Conservation (phyloP, 2,113 vertebrate genomes). For the Tricholaema leucomelas region DNA sequence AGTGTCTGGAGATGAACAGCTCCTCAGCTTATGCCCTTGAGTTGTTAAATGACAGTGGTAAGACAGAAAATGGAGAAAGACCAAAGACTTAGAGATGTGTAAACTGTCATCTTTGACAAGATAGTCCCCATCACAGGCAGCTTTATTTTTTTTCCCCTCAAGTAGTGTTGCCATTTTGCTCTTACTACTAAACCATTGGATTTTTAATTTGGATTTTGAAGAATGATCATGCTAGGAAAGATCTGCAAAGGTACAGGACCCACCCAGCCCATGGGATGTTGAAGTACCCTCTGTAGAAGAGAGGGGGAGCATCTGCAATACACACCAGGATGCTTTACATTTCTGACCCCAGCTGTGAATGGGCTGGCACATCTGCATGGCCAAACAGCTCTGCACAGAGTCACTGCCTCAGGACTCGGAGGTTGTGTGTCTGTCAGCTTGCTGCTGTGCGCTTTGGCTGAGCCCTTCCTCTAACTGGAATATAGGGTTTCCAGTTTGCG, state of each 20-base stretch:
- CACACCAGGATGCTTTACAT: rapidly evolving
- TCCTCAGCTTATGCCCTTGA: neutral
- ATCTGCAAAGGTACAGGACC: neutral
- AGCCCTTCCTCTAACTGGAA: neutral
- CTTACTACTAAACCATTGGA: neutral
- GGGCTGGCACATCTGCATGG: neutral
- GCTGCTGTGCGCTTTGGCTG: neutral
- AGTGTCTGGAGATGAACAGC: neutral
- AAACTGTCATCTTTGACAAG: neutral
- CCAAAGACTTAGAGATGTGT: neutral
- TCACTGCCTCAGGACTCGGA: neutral
- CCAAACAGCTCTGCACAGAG: neutral
- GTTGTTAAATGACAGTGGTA: neutral
- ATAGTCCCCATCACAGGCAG: rapidly evolving
- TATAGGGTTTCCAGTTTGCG: neutral
- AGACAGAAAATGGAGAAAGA: neutral
- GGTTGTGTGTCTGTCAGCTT: neutral
- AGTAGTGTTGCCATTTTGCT: neutral
- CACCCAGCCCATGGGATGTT: neutral
- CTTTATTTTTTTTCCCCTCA: neutral
- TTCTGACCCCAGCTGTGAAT: neutral
- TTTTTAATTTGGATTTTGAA: neutral
- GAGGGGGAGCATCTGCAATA: neutral
- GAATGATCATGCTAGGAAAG: neutral
- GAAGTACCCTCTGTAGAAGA: neutral